Percentiles rank a stretch among this genome's conserved stretches.
Conservation (phyloP, 2,113 vertebrate species). For the Hippopotamus amphibius region DNA sequence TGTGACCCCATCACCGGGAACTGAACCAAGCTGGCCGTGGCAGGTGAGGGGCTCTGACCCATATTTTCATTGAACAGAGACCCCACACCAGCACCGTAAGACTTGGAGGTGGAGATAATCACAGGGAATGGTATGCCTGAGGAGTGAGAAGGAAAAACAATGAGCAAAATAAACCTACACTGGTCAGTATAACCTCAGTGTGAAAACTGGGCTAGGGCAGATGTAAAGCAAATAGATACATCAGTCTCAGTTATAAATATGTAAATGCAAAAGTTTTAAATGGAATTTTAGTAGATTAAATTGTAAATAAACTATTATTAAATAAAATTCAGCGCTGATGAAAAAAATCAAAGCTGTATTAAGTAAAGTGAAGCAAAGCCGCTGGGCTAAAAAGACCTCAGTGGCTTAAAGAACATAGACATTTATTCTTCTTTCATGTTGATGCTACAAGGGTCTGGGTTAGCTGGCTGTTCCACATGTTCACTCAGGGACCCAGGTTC, state of each 20-base stretch:
- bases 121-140: not conserved
- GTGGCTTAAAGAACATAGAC: not conserved
- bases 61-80: not conserved
- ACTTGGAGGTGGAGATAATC: not conserved
- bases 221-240: not conserved
- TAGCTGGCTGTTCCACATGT: not conserved
- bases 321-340: not conserved
- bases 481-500: not conserved
- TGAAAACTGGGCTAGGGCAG: not conserved
- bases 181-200: not conserved
- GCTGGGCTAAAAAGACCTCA: not conserved
- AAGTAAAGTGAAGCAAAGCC: not conserved
- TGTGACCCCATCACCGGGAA: not conserved
- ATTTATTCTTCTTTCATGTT: not conserved
- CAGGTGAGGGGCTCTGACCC: not conserved
- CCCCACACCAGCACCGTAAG: not conserved
- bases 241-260: not conserved
- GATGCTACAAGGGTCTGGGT: not conserved
- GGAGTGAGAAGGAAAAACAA: not conserved
- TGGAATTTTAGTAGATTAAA: not conserved
- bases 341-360: not conserved
- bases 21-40: not conserved
- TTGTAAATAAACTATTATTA: not conserved
- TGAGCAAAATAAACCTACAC: not conserved
- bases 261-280: not conserved